A percentile compares a stretch with the other conserved stretches of the same genome.
Conservation (phyloP, 2,888 invertebrate species). For the Rambutsinella grinnellia region DNA sequence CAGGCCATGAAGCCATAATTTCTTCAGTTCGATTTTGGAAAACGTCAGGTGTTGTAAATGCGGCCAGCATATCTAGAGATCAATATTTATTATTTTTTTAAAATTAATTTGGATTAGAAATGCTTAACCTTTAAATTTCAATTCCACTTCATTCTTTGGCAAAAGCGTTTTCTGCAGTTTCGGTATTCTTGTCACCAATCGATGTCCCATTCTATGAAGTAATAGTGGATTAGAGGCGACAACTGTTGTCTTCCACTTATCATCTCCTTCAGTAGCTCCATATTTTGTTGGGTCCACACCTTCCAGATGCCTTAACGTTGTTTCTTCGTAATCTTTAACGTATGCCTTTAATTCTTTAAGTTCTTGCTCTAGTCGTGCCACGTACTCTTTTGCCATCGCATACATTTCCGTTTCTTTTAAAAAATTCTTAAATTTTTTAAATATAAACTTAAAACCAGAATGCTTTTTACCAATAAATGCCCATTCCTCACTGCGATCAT, state of each 20-base stretch:
- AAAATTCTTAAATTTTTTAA: too few relatives aligned
- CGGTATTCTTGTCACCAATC: not conserved
- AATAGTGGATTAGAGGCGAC: constrained; percentile 26
- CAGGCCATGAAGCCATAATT: too few relatives aligned
- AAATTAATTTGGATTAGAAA: too few relatives aligned
- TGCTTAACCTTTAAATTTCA: constrained; percentile 3
- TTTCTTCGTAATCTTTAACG: constrained; percentile 23
- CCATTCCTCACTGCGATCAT: too few relatives aligned
- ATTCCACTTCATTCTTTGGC: not conserved
- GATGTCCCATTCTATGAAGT: constrained; percentile 22
- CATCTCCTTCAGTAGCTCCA: not conserved
- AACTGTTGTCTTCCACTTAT: not conserved
- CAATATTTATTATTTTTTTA: too few relatives aligned
- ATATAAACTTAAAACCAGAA: too few relatives aligned
- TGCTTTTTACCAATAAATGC: too few relatives aligned
- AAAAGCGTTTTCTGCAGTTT: constrained; percentile 1
- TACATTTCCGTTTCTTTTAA: constrained; percentile 22
- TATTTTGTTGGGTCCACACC: not conserved
- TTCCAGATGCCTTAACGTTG: not conserved
- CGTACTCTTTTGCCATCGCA: not conserved
- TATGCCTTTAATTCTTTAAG: constrained; percentile 6
- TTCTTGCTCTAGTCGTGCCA: constrained; percentile 2
- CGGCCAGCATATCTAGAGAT: constrained; percentile 4
- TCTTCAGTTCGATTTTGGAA: too few relatives aligned
- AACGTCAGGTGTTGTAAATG: constrained; percentile 1